phyloP scores from a whole-genome alignment of 2,113 vertebrate genomes.

The Clarias magur region DNA sequence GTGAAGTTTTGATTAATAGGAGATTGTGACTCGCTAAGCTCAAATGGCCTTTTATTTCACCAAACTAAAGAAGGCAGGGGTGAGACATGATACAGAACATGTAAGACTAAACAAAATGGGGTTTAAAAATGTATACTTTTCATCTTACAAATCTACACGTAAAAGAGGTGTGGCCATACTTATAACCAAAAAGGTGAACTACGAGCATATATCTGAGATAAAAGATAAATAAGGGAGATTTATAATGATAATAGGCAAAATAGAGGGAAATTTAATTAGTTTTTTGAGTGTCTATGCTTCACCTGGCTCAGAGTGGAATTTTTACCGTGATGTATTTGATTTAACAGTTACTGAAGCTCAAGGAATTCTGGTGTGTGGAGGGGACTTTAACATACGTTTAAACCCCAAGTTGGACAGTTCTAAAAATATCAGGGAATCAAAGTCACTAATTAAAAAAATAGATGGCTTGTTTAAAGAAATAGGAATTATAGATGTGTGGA shows the following conservation, averaged over 20 bases:
- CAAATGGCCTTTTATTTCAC: no score
- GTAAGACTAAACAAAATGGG: not conserved
- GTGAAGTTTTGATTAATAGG: no score
- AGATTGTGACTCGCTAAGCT: no score
- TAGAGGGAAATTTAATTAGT: not conserved
- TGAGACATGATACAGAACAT: not conserved
- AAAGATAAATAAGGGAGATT: slow-evolving; percentile 18
- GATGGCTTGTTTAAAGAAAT: not conserved
- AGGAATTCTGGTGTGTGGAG: no score
- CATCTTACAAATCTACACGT: no score
- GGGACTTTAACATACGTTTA: not conserved
- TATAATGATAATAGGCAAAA: slow-evolving; percentile 2
- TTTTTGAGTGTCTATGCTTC: not conserved
- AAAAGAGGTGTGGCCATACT: not conserved
- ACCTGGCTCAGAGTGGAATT: not conserved
- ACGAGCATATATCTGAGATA: not conserved
- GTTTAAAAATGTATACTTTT: not conserved
- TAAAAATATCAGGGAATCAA: no score
- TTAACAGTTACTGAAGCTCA: not conserved
- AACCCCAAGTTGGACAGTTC: not conserved
- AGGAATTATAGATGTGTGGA: not conserved
- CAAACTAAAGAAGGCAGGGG: no score
- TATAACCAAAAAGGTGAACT: not conserved
- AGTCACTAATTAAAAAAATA: not conserved
- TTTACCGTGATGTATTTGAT: not conserved